These are phyloP conservation scores for Furnarius figulus DNA, from an alignment of 2,113 vertebrate species.

Conservation along the genomic window DNA sequence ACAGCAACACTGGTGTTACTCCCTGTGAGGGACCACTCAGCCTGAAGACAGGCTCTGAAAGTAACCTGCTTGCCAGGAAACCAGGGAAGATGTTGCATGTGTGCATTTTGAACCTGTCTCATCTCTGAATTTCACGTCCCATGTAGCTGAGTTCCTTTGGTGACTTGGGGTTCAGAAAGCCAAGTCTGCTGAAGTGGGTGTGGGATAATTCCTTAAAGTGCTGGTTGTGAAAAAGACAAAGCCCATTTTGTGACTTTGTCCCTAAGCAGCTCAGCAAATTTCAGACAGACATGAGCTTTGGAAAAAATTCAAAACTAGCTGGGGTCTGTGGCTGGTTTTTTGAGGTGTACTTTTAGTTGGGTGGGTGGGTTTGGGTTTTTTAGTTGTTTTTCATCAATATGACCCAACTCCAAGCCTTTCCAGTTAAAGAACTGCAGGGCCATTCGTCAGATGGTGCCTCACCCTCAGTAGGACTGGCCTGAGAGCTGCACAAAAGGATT, in stretches of 20 bases:
- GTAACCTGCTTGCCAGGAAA: neutral
- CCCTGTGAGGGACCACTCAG: neutral
- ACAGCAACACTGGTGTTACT: fast-evolving
- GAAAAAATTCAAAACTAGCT: neutral
- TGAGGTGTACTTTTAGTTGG: neutral
- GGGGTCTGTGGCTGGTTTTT: neutral
- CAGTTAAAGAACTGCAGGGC: neutral
- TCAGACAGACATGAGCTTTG: neutral
- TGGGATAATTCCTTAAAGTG: neutral
- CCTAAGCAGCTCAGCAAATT: neutral
- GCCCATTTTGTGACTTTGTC: neutral
- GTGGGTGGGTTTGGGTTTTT: neutral
- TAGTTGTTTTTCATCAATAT: neutral
- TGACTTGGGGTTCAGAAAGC: neutral
- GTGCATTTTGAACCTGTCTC: neutral
- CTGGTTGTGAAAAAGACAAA: neutral
- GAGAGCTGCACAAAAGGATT: neutral
- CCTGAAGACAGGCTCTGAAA: neutral
- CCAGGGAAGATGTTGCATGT: neutral
- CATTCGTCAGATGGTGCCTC: fast-evolving
- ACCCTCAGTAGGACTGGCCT: neutral
- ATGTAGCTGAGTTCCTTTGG: neutral
- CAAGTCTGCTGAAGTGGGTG: neutral
- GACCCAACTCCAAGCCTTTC: neutral
- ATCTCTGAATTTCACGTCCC: neutral